Evolutionary conservation across 2,113 vertebrate species (phyloP), one percentile per base, ranked within the genome.

Genomic region (Heteronetta atricapilla): DNA sequence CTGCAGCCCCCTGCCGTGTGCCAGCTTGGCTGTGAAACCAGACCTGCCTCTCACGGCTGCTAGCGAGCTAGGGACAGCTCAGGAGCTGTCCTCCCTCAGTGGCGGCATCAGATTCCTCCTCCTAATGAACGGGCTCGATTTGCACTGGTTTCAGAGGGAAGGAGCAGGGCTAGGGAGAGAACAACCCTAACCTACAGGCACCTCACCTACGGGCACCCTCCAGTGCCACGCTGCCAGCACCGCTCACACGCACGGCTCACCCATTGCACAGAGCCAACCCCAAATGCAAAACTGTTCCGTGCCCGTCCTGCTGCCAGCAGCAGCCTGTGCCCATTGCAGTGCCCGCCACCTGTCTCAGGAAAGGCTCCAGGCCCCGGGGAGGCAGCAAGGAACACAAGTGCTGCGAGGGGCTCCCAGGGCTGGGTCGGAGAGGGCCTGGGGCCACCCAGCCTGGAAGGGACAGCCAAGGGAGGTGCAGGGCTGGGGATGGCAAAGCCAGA

Each of bases 1-100:
- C 46, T 3, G 34, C 4, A 1, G 15, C 46, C 42, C 66, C 44
- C 55, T 1, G 6, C 66, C 4, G 1, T 3, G 11, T 22, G 36
- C 64, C 36, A 33, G 8, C 58, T 8, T 66, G 81, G 81, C 3
- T 22, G 55, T 25, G 64, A 67, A 38, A 88, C 53, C 46, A 42
- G 60, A 19, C 31, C 77, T 63, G 69, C 60, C 52, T 63, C 84
- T 76, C 31, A 28, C 5, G 80, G 2, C 29, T 33, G 64, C 58
- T 8, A 9, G 48, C 0, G 28, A 34, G 34, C 44, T 29, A 40
- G 70, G 46, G 67, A 53, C 33, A 75, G 62, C 77, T 20, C 76
- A 17, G 36, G 7, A 25, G 70, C 7, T 2, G 40, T 56, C 79
- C 25, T 56, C 22, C 38, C 52, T 50, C 59, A 38, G 6, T 2